Conservation (phyloP, 2,797 vertebrate genomes). For the Carapus acus region DNA sequence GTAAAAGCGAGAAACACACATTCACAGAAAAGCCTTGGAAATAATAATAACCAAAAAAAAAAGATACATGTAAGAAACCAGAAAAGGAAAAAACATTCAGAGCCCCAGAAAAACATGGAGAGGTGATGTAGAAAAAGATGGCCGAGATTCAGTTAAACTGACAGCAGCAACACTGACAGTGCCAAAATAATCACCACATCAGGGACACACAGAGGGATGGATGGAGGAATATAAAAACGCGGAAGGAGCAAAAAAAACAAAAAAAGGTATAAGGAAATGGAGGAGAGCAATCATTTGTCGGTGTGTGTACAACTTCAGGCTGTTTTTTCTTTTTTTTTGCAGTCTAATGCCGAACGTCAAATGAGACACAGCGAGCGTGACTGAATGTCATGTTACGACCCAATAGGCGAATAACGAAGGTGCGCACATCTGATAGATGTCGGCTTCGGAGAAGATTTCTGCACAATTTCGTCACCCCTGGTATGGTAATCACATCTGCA, state of each 20-base stretch:
- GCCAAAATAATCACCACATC: slow-evolving; percentile 63
- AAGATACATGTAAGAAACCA: slow-evolving; percentile 17
- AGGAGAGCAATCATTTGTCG: background rate
- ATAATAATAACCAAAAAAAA: slow-evolving; percentile 17
- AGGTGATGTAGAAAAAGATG: slow-evolving; percentile 20
- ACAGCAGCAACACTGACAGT: slow-evolving; percentile 59
- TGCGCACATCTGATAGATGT: slow-evolving; percentile 40
- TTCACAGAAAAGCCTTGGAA: slow-evolving; percentile 14
- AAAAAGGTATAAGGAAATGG: background rate
- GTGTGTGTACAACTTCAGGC: too few species aligned
- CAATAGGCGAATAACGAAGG: slow-evolving; percentile 43
- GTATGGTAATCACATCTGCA: slow-evolving; percentile 39
- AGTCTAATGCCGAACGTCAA: background rate
- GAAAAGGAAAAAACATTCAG: slow-evolving; percentile 8
- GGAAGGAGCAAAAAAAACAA: too few species aligned
- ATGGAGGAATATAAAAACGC: slow-evolving; percentile 11
- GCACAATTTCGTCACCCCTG: slow-evolving; percentile 58
- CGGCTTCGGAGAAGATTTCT: slow-evolving; percentile 48
- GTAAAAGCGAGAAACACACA: slow-evolving; percentile 13
- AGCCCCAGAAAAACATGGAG: slow-evolving; percentile 34
- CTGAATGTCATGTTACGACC: slow-evolving; percentile 31
- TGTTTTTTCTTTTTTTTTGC: too few species aligned
- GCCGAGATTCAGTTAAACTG: slow-evolving; percentile 65
- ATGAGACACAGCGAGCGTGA: slow-evolving; percentile 9
- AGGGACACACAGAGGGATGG: slow-evolving; percentile 31